Evolutionary conservation across 2,888 invertebrate genomes (phyloP).

Genomic region (Drosophila borealis): DNA sequence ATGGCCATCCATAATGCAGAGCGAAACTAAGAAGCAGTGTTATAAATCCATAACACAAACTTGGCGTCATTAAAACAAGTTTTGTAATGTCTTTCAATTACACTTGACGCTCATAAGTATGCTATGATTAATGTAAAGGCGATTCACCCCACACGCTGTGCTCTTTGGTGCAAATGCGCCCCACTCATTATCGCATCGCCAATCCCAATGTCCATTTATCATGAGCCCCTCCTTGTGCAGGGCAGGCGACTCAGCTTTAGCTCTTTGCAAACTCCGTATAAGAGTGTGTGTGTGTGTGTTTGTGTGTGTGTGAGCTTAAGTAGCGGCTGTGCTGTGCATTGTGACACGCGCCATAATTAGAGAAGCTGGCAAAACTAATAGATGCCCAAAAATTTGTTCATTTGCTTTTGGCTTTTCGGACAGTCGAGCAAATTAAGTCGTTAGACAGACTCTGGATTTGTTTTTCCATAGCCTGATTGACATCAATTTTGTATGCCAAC

Average conservation of each 20-base stretch:
- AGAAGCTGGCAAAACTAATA: constrained; percentile 58
- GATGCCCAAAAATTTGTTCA: constrained; percentile 51
- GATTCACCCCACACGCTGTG: constrained; percentile 21
- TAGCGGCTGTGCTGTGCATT: constrained; percentile 32
- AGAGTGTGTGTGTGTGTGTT: constrained; percentile 19
- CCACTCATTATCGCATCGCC: constrained; percentile 71
- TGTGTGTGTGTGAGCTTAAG: constrained; percentile 22
- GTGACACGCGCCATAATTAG: constrained; percentile 62
- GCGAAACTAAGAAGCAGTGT: constrained; percentile 34
- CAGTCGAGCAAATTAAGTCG: constrained; percentile 54
- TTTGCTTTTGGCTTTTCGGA: constrained; percentile 52
- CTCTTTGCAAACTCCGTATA: constrained; percentile 52
- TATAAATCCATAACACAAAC: constrained; percentile 70
- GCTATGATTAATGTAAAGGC: constrained; percentile 78
- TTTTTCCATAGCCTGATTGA: constrained; percentile 59
- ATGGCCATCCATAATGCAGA: constrained; percentile 40
- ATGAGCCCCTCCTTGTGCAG: constrained; percentile 35
- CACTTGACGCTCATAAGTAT: constrained; percentile 79
- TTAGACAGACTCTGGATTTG: constrained; percentile 52
- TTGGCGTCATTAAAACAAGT: constrained; percentile 72
- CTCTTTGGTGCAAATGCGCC: constrained; percentile 24
- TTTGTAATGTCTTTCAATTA: constrained; percentile 78
- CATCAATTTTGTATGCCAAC: constrained; percentile 68
- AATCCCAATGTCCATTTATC: constrained; percentile 72
- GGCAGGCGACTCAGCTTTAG: constrained; percentile 34